Evolutionary conservation across 2,888 invertebrate species (phyloP), one percentile per base, ranked within the genome.

Genomic region (Aromia moschata): DNA sequence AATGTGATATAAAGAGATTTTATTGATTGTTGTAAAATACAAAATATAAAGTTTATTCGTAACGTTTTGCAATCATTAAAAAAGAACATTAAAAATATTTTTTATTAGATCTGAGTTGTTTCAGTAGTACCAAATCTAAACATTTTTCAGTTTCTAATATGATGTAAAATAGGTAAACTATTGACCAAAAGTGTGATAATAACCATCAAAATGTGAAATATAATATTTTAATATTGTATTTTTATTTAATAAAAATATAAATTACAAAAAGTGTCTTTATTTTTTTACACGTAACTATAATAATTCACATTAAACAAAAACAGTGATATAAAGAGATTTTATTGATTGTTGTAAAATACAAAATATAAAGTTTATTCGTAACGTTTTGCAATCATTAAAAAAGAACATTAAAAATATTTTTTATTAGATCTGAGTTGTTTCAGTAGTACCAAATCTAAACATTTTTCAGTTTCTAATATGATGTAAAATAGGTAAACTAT

Each of bases 181-280:
- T 49, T 37, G 36, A 49, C 20, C 47, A 49, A 49, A 59, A 51
- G 62, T 51, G 62, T 62, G 58, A 62, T 62, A 54, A 38, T 41
- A 43, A 17, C n/a, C n/a, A 46, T 49, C 37, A 20, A 49, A 49
- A 53, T 40, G 30, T 16, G 33, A 53, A 58, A 31, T 30, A 14
- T 51, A 40, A 59, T 62, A 62, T 62, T 62, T 62, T 62, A 59
- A 54, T 62, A 62, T 11, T 53, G 38, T 25, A 58, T 63, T 58
- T 60, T 62, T 51, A 53, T 38, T 14, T 47, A 58, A 60, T 60
- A 60, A 60, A 64, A 60, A 43, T 38, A 17, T 30, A 45, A 30
- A 47, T 36, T 37, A 49, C 18, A 36, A 11, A 12, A 12, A 30
- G n/a, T 33, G 33, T 25, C 25, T 25, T 25, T 25, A 33, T 33